A percentile compares a stretch with the other conserved stretches of the same genome.
phyloP scores from a whole-genome alignment of 1,140 invertebrate genomes.

The Apis cerana region DNA sequence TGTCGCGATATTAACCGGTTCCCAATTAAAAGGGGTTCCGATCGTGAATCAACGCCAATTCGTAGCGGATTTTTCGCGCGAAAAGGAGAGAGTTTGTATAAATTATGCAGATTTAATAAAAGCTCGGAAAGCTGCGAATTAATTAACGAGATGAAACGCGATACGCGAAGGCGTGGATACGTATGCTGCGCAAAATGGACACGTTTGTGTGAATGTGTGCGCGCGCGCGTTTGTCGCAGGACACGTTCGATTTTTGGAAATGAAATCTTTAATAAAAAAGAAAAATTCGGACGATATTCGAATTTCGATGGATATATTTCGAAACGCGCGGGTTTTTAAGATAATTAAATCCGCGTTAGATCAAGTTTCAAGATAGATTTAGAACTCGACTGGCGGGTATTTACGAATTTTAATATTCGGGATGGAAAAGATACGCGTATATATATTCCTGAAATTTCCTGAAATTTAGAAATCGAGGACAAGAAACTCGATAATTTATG shows the following conservation, averaged over 20 bases:
- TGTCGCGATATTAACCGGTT: neutral
- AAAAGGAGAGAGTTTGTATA: conserved; percentile 10
- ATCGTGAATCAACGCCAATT: conserved; percentile 1
- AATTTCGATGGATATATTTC: too few species aligned
- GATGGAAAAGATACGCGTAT: too few species aligned
- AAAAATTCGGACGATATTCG: too few species aligned
- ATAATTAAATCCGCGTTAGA: neutral
- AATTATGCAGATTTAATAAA: conserved; percentile 20
- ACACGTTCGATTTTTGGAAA: neutral
- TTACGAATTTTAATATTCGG: too few species aligned
- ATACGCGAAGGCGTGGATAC: neutral
- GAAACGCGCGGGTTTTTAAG: neutral
- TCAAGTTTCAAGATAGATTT: neutral
- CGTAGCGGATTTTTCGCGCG: neutral
- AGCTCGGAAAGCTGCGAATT: neutral
- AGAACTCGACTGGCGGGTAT: neutral
- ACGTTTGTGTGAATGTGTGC: too few species aligned
- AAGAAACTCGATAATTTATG: neutral
- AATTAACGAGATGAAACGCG: conserved; percentile 7
- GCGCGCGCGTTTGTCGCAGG: neutral
- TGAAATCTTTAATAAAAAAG: too few species aligned
- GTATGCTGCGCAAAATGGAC: neutral
- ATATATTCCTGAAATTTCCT: neutral
- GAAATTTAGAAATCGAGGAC: neutral
- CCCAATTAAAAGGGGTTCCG: neutral